Conservation (phyloP, 1,140 invertebrate genomes). For the Oedothorax gibbosus region DNA sequence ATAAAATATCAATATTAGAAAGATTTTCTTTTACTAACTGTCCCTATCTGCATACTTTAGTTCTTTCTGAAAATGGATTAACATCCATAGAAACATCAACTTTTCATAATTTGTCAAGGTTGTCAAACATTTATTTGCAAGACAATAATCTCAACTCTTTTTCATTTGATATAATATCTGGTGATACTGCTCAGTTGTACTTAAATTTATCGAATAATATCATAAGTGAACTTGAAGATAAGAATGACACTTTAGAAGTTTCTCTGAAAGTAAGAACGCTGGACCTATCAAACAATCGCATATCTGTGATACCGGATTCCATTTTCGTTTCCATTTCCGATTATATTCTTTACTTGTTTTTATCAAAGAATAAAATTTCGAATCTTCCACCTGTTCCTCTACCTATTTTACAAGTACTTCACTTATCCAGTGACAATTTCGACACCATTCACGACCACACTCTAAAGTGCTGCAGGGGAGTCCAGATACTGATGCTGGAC, state of each 20-base stretch:
- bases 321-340: slow-evolving; percentile 85
- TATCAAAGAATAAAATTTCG: slow-evolving; percentile 79
- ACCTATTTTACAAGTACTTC: slow-evolving; percentile 65
- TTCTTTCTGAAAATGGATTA: slow-evolving; percentile 72
- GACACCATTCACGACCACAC: slow-evolving; percentile 63
- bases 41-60: slow-evolving; percentile 77
- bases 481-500: slow-evolving; percentile 68
- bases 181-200: slow-evolving; percentile 34
- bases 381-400: slow-evolving; percentile 19
- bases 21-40: slow-evolving; percentile 75
- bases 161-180: slow-evolving; percentile 79
- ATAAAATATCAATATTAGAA: slow-evolving; percentile 64
- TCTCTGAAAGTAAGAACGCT: slow-evolving; percentile 70
- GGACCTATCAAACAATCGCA: slow-evolving; percentile 87
- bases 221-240: slow-evolving; percentile 3
- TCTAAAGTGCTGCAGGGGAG: slow-evolving; percentile 65
- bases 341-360: slow-evolving; percentile 81
- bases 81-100: slow-evolving; percentile 70
- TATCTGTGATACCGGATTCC: slow-evolving; percentile 80
- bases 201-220: slow-evolving; percentile 53
- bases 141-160: slow-evolving; percentile 77
- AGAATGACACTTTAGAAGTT: background rate
- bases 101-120: slow-evolving; percentile 77
- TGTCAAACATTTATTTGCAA: slow-evolving; percentile 79
- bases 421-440: slow-evolving; percentile 76